Evolutionary conservation across 2,113 vertebrate genomes (phyloP).

Genomic region (Paratilapia polleni): DNA sequence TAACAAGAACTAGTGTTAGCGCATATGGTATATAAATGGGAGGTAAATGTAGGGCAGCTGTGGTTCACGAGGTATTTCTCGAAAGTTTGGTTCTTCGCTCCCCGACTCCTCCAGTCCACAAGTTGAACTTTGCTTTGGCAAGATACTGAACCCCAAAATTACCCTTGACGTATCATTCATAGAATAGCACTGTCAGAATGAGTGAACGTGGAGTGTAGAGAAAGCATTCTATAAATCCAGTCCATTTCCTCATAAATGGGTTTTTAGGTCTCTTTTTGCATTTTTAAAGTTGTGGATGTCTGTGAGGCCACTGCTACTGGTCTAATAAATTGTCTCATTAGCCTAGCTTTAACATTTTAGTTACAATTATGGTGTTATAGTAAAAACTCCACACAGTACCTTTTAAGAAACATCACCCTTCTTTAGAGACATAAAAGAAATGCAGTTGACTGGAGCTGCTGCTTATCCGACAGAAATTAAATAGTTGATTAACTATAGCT

Average conservation of each 20-base stretch:
- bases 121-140: neutral
- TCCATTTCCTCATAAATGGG: neutral
- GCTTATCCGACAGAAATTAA: neutral
- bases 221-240: neutral
- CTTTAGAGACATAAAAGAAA: neutral
- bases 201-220: rapidly evolving
- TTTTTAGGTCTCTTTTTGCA: neutral
- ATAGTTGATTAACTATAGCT: neutral
- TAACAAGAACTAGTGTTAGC: neutral
- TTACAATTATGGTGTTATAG: neutral
- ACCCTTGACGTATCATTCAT: neutral
- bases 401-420: neutral
- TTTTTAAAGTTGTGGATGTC: neutral
- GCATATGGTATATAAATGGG: neutral
- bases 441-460: neutral
- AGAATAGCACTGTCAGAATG: neutral
- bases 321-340: neutral
- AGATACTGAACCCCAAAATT: neutral
- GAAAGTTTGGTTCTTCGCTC: neutral
- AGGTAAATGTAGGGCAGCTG: neutral
- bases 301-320: neutral
- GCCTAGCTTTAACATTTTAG: neutral
- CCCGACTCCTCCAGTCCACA: neutral
- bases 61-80: neutral
- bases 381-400: neutral